Percentiles rank a stretch among this genome's conserved stretches.
These are phyloP conservation scores for Ivindomyrus marchei DNA, from an alignment of 2,113 vertebrate species.

Conservation along the genomic window DNA sequence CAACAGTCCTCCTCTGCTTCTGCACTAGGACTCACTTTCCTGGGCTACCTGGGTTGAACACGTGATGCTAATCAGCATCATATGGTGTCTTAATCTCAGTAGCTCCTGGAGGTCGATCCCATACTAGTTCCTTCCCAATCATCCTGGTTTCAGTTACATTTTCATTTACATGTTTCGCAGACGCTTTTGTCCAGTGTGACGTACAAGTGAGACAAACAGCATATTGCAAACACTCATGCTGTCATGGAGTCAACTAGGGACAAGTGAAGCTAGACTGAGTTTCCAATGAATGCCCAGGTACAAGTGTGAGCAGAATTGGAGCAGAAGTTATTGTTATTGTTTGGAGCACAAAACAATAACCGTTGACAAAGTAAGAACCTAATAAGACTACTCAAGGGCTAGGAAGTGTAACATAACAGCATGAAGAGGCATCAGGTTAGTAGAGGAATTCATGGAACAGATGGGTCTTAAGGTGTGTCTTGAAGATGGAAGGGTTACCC, in stretches of 20 bases:
- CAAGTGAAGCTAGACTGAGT: background rate
- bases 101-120: background rate
- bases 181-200: background rate
- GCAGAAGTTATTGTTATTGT: background rate
- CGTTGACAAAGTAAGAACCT: background rate
- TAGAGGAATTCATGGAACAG: background rate
- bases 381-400: background rate
- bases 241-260: background rate
- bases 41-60: background rate
- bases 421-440: background rate
- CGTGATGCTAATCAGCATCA: background rate
- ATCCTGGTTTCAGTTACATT: background rate
- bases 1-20: background rate
- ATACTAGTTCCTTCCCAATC: background rate
- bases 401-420: background rate
- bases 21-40: background rate
- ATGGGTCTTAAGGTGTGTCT: background rate
- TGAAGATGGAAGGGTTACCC: background rate
- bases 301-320: background rate
- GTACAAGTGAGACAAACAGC: background rate
- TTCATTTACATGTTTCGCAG: background rate
- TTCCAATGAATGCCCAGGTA: background rate
- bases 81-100: background rate
- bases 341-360: background rate
- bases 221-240: background rate